Evolutionary conservation across 2,888 invertebrate genomes (phyloP), one percentile per base, ranked within the genome.

Genomic region (Spicauda simplicius): DNA sequence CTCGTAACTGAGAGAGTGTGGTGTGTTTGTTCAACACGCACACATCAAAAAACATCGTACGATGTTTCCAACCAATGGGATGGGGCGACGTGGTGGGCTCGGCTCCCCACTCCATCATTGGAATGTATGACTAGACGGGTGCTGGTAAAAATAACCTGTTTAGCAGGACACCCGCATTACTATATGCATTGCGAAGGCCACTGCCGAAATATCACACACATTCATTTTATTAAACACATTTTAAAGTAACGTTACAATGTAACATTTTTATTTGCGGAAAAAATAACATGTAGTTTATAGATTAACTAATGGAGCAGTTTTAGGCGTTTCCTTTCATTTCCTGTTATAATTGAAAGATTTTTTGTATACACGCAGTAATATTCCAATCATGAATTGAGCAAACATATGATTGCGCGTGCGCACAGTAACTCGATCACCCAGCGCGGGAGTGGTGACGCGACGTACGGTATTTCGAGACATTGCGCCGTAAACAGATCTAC

Each of bases 71-170:
- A 80, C 93, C 93, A 93, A 93, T 93, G 73, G 74, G 72, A 82
- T 71, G 53, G 53, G 67, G 75, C 78, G 73, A 79, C 83, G 83
- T 82, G 81, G 93, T 92, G 93, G 93, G 93, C 93, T 92, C 89
- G 93, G 76, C 93, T 83, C 88, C 91, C 92, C 91, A 87, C 90
- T 82, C 86, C 74, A 77, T 70, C 83, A 75, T 80, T 74, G 91
- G 92, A 89, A 91, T 91, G 91, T 83, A 83, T 82, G 84, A 87
- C 52, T 79, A 86, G 87, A 91, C 86, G 84, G 85, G 86, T 87
- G 85, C 85, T 85, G 90, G 84, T 91, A 91, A 90, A 91, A 92
- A 91, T 92, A 91, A 91, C 91, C 85, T 87, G 90, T 87, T 86
- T 81, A 82, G 83, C 86, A 69, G 70, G 74, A 81, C 82, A 80